Conservation (phyloP, 1,140 invertebrate genomes). For the Gryllus bimaculatus region DNA sequence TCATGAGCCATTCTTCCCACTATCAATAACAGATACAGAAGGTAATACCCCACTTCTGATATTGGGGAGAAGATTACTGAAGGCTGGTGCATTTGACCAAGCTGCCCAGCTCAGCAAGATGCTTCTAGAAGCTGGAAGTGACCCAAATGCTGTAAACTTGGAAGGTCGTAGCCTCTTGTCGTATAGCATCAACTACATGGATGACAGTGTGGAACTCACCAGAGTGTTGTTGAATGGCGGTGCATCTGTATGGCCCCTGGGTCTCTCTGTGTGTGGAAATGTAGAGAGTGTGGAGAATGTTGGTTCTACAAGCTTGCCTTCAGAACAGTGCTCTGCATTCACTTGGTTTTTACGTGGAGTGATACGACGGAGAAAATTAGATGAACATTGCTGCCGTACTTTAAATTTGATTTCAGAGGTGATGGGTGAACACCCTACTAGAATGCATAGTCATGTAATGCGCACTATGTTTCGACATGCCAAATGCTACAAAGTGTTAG, state of each 20-base stretch:
- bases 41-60: slow-evolving; percentile 38
- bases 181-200: slow-evolving; percentile 32
- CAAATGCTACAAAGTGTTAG: slow-evolving; percentile 28
- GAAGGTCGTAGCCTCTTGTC: slow-evolving; percentile 31
- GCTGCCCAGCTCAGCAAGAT: slow-evolving; percentile 27
- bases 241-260: slow-evolving; percentile 30
- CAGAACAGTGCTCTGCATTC: slow-evolving; percentile 25
- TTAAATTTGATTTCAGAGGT: slow-evolving; percentile 25
- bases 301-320: neutral
- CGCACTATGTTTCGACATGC: slow-evolving; percentile 30
- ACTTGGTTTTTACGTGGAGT: slow-evolving; percentile 29
- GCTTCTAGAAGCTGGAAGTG: slow-evolving; percentile 30
- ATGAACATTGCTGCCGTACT: slow-evolving; percentile 25
- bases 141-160: slow-evolving; percentile 29
- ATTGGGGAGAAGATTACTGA: slow-evolving; percentile 28
- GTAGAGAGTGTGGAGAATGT: slow-evolving; percentile 18
- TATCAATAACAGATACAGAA: slow-evolving; percentile 29
- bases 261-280: slow-evolving; percentile 22
- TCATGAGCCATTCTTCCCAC: slow-evolving; percentile 6
- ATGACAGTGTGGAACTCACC: slow-evolving; percentile 30
- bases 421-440: slow-evolving; percentile 28
- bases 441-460: slow-evolving; percentile 30
- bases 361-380: slow-evolving; percentile 24
- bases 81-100: slow-evolving; percentile 27
- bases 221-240: slow-evolving; percentile 31